Evolutionary conservation across 2,888 invertebrate species (phyloP), one percentile per base, ranked within the genome.

Genomic region (Pteria penguin): DNA sequence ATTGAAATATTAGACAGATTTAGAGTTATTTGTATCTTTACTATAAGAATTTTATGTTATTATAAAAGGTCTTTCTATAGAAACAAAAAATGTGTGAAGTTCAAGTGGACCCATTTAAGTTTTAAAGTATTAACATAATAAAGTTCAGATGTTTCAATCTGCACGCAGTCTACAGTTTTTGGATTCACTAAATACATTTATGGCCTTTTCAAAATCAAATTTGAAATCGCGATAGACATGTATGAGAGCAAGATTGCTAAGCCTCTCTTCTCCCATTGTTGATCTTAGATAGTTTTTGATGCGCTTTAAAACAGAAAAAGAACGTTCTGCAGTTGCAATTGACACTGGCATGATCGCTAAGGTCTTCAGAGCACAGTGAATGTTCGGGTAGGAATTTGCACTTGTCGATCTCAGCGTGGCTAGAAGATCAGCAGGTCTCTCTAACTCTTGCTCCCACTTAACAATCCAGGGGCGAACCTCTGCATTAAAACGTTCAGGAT

Each of bases 221-320:
- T n/a, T n/a, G n/a, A 26, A 65, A 3, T 75, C 36, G 45, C 65
- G 60, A 52, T 76, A 69, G 2, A 45, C 45, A 26, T 72, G 75
- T 63, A 77, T 29, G 29, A 81, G 2, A 18, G 75, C 76, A 45
- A 79, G 60, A 29, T 73, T 62, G 60, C 66, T 67, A 11, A 80
- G 29, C 27, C 70, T 36, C 27, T 80, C 77, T 18, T 78, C 54
- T 31, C 31, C 18, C 76, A 79, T 80, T 2, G 73, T 80, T 4
- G 79, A 77, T 45, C 71, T 36, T 36, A 81, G 71, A 31, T 79
- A 76, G 54, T 65, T 74, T 65, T 80, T 76, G 32, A 76, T 18
- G 22, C 62, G n/a, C 68, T 66, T 66, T 52, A 81, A 71, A 29
- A 57, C 31, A 60, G 65, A 66, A 29, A 79, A 57, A 0, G 68